Base-by-base conservation (phyloP, 2,113 vertebrate species). In the Strix uralensis region DNA sequence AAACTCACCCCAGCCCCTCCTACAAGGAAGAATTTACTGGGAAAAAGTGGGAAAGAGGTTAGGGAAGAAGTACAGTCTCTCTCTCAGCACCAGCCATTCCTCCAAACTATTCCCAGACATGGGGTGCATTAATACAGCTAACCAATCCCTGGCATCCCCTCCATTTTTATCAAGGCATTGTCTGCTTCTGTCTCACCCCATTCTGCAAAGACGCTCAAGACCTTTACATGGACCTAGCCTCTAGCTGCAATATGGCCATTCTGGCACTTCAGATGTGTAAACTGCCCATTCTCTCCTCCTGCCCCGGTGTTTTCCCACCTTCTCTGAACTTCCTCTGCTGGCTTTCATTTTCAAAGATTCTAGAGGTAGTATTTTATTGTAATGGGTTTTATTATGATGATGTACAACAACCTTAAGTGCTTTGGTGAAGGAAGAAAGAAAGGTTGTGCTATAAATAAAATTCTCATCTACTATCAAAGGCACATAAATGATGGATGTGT, bases 401-500 rank as follows among this genome's bases (percentile, higher is more conserved):
- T 86, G 46, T 94, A 96, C 93, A 94, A 87, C 88, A 91, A 61
- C 71, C 66, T 93, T 92, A 95, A 94, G 92, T 94, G 80, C 80
- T 90, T 74, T 73, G 70, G 80, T 92, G 73, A 89, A 78, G 54
- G 79, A 90, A 94, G 40, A 54, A 93, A 65, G 77, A 89, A 92
- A 95, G 73, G 91, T 89, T 91, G 54, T 86, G 58, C 93, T 82
- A 96, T 96, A 94, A 93, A 92, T 94, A 94, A 96, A 94, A 67
- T 63, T 59, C 77, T 81, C 91, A 83, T 94, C 88, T 91, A 51
- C 23, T 0, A 44, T 78, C 87, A 90, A 63, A 88, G 46, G 87
- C 81, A 72, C 63, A 38, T 27, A 70, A 81, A 38, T 70, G 80
- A 86, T 86, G 58, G 69, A 88, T 85, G 54, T 18, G 29, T 42